phyloP scores from a whole-genome alignment of 2,888 invertebrate species.

The Hemaris fuciformis region DNA sequence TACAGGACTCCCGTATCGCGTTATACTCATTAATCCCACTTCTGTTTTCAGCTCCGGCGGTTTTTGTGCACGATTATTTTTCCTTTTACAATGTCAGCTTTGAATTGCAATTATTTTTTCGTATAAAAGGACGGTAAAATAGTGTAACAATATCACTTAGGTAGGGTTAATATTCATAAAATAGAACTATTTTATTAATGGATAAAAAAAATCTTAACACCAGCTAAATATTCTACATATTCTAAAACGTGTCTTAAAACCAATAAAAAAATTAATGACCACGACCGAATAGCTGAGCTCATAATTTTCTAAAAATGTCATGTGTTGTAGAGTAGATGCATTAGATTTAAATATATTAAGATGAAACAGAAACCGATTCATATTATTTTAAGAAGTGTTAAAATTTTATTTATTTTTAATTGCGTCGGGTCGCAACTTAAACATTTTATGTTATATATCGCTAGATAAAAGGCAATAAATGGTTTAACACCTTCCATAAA shows the following conservation, averaged over 20 bases:
- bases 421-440: not conserved
- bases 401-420: not conserved
- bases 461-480: not conserved
- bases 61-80: not conserved
- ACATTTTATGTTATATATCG: not conserved
- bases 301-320: not conserved
- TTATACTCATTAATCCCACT: not conserved
- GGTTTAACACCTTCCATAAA: not conserved
- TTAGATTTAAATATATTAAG: slow-evolving; percentile 2
- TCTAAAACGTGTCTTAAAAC: not conserved
- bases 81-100: too few species aligned
- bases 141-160: too few species aligned
- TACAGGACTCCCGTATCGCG: not conserved
- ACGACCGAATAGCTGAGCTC: not conserved
- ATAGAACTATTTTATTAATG: too few species aligned
- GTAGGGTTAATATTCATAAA: too few species aligned
- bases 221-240: too few species aligned
- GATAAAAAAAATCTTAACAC: too few species aligned
- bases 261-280: not conserved
- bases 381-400: not conserved
- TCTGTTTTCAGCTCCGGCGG: not conserved
- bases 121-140: too few species aligned
- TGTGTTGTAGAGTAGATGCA: not conserved
- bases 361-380: slow-evolving; percentile 1
- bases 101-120: too few species aligned